These are phyloP conservation scores for Cosmia pyralina DNA, from an alignment of 2,888 invertebrate species.

Conservation along the genomic window DNA sequence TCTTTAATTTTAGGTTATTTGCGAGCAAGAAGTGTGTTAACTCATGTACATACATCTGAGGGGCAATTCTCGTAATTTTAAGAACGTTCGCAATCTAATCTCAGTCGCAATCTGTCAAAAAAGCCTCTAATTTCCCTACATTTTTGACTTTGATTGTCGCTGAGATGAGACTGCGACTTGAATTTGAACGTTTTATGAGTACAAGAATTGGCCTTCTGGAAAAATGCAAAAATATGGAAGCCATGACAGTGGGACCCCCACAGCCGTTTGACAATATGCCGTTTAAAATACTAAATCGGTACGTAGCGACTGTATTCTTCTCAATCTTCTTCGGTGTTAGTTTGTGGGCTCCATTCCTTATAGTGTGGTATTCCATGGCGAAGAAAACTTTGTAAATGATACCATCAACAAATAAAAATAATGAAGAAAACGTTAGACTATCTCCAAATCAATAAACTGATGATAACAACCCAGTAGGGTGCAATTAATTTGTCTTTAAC, in stretches of 20 bases:
- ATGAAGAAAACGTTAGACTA: neutral
- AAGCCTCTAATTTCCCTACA: no score
- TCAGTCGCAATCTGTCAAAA: no score
- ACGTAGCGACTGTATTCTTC: conserved; percentile 75
- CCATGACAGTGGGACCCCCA: conserved; percentile 70
- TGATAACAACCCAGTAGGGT: conserved; percentile 20
- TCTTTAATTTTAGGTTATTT: conserved; percentile 62
- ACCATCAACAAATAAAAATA: neutral
- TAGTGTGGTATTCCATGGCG: conserved; percentile 85
- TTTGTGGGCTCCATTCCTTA: conserved; percentile 79
- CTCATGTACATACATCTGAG: conserved; percentile 48
- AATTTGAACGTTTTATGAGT: no score
- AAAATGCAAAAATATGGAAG: conserved; percentile 57
- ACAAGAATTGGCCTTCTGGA: no score
- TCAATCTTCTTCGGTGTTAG: conserved; percentile 78
- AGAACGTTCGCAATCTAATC: no score
- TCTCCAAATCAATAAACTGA: conserved; percentile 27
- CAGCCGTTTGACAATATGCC: conserved; percentile 83
- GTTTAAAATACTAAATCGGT: conserved; percentile 79
- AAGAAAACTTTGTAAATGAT: conserved; percentile 77
- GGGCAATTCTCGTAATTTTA: no score
- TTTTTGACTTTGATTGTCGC: no score
- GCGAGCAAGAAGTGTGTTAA: conserved; percentile 61
- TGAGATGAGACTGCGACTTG: no score
- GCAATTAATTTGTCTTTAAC: conserved; percentile 44